Evolutionary conservation across 2,113 vertebrate species (phyloP), one percentile per base, ranked within the genome.

Genomic region (Rhizomys pruinosus): DNA sequence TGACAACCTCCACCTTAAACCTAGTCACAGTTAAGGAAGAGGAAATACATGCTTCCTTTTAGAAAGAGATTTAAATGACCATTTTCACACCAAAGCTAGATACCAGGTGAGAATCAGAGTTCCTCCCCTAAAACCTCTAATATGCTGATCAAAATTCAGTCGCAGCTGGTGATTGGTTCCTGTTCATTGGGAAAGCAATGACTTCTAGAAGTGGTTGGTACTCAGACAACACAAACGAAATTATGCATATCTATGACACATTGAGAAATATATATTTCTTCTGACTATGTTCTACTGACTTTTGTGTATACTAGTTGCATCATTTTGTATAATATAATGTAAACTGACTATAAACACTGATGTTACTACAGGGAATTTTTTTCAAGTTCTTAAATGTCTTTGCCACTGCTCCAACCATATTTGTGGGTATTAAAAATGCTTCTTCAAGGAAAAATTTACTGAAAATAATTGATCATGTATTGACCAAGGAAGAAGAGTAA

Each of bases 301-400:
- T n/a, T 96, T 96, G 93, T 97, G 97, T 95, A 96, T 84, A 95
- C 74, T 87, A 96, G 84, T 97, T 97, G 96, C 84, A 89, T 93
- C 82, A 95, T 91, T 98, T 98, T 98, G 87, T 97, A 96, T 94
- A 91, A 59, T 81, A 81, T 64, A 88, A 96, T 96, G 90, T 94
- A 96, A 97, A 97, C 82, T 96, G 61, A 52, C 55, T 94, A 42
- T 25, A 86, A 57, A 88, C 77, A 79, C 81, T 97, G 76, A 61
- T 92, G 82, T 94, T 95, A 92, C 23, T 3, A 1, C 94, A 44
- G 66, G 86, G 93, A 94, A 93, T 94, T 98, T 98, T 64, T 97
- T 96, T 93, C 93, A 98, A 87, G 96, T 96, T 96, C 95, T 93
- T 95, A 96, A 97, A 95, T 96, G 94, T 97, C 97, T 95, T 98